phyloP scores from a whole-genome alignment of 2,113 vertebrate genomes.

The Macrotus californicus region DNA sequence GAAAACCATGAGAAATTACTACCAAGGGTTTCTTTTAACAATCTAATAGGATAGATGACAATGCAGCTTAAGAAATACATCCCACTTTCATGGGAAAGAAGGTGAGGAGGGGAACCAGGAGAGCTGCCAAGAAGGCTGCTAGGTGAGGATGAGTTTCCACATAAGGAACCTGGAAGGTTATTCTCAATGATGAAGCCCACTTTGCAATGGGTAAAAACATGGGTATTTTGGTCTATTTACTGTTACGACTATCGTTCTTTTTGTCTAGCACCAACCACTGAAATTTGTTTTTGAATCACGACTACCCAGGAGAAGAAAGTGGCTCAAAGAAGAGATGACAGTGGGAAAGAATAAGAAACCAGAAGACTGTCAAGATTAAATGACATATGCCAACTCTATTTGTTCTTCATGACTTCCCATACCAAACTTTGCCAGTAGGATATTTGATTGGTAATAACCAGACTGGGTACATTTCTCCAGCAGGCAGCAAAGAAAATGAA shows the following conservation, averaged over 20 bases:
- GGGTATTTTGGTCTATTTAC: background rate
- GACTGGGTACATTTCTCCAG: background rate
- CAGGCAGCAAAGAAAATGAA: background rate
- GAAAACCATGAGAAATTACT: constrained; percentile 38
- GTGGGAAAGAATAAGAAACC: background rate
- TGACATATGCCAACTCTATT: background rate
- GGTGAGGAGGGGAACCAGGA: background rate
- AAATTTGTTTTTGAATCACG: background rate
- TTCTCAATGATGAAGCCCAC: background rate
- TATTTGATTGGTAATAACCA: background rate
- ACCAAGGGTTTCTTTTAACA: constrained; percentile 50
- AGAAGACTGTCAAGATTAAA: background rate
- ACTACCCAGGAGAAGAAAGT: background rate
- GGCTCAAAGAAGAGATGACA: background rate
- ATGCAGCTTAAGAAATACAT: background rate
- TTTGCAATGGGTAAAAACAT: constrained; percentile 1
- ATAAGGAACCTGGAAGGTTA: background rate
- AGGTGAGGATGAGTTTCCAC: background rate
- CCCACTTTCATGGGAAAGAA: background rate
- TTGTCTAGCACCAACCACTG: background rate
- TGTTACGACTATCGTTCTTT: background rate
- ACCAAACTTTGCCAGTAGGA: background rate
- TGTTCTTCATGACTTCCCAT: background rate
- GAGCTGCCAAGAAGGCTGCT: background rate
- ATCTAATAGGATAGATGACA: constrained; percentile 40